Evolutionary conservation across 2,888 invertebrate species (phyloP), one percentile per base, ranked within the genome.

Genomic region (Sycophila texana): DNA sequence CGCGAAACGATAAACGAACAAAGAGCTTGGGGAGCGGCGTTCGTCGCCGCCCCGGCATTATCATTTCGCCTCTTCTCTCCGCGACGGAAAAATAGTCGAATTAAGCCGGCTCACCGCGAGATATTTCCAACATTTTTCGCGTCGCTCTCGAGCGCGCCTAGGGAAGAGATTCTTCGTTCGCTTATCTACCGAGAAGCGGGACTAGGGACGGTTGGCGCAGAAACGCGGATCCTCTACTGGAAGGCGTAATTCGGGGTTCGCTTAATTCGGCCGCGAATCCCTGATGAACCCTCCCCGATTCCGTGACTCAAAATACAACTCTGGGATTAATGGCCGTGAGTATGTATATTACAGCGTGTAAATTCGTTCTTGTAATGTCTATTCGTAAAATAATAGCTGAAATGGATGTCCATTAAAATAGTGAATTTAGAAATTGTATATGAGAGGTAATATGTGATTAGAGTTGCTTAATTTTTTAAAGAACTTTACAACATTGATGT

Each of bases 31-130:
- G 53, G 18, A 49, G 39, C 81, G 77, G 82, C 79, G 81, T 78
- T 81, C 79, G 67, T 63, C 74, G 72, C 55, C 70, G 14, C 58
- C 7, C 5, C 47, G 26, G 57, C 66, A 77, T 80, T 78, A 61
- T 84, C 81, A 47, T 60, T 39, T 55, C 16, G 39, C 13, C 26
- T 58, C 70, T 39, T 71, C 74, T 82, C 71, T 80, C 77, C 70
- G 22, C 65, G 77, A 30, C 74, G 77, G 51, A 39, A 77, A 78
- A 72, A 66, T 74, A 80, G 74, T 65, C 82, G 80, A 85, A 84
- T 84, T 83, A 85, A 83, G n/a, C 58, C 22, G 51, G n/a, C 20
- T 57, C 65, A 30, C 61, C 47, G 39, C 47, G 67, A 76, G 74
- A 76, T 71, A 74, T 67, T 67, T 58, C 49, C 61, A 3, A 57